Evolutionary conservation across 2,113 vertebrate genomes (phyloP).

Genomic region (Ceyx melanurus): DNA sequence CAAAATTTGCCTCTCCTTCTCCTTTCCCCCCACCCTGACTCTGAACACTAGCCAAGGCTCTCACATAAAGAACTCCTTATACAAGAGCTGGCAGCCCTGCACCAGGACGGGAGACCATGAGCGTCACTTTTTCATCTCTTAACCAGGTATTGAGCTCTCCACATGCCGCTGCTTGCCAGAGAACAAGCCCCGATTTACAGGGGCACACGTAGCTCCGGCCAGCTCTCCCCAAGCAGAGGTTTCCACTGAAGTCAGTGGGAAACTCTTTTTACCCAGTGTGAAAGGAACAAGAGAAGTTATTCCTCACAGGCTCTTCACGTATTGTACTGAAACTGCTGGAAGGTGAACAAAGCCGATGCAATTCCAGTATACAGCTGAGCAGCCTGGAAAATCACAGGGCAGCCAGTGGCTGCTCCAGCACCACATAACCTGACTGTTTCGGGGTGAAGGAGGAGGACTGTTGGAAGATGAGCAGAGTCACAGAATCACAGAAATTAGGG

Average conservation of each 20-base stretch:
- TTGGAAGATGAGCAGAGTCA: fast-evolving
- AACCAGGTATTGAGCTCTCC: neutral
- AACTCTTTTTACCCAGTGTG: neutral
- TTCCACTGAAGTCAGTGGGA: constrained; percentile 22
- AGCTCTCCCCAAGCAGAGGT: neutral
- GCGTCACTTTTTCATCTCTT: neutral
- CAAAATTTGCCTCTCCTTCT: neutral
- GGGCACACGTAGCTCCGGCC: fast-evolving
- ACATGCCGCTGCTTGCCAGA: fast-evolving
- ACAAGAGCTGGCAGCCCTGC: neutral
- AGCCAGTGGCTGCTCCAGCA: fast-evolving
- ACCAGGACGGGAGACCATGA: neutral
- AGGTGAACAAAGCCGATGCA: neutral
- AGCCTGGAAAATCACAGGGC: neutral
- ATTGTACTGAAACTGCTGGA: neutral
- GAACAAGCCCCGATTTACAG: constrained; percentile 27
- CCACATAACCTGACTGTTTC: fast-evolving
- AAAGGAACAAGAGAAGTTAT: neutral
- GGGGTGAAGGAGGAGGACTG: fast-evolving
- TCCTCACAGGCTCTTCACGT: neutral
- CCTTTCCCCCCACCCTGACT: neutral
- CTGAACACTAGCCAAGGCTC: neutral
- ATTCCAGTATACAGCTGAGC: neutral
- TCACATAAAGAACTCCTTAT: constrained; percentile 57
- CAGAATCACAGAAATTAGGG: too few species aligned